These are phyloP conservation scores for Bungarus multicinctus DNA, from an alignment of 2,113 vertebrate species.

Conservation along the genomic window DNA sequence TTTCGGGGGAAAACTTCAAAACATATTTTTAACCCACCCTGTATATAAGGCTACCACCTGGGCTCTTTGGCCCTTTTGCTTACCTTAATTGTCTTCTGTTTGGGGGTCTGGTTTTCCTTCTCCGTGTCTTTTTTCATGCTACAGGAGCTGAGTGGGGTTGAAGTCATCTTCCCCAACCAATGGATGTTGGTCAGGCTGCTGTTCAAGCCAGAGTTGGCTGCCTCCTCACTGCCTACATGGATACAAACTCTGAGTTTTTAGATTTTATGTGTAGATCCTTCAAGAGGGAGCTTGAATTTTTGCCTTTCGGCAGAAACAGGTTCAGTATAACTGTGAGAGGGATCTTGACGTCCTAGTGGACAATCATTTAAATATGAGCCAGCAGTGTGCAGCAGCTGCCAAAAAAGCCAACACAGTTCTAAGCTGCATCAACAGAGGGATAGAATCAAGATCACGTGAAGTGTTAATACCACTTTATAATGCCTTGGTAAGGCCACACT, in stretches of 20 bases:
- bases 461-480: no score
- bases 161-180: conserved; percentile 85
- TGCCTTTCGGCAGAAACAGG: background rate
- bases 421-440: no score
- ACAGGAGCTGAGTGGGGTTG: conserved; percentile 67
- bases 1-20: no score
- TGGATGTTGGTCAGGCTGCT: conserved; percentile 90
- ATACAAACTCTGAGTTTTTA: conserved; percentile 37
- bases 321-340: background rate
- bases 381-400: no score
- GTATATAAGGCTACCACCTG: background rate
- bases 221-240: conserved; percentile 69
- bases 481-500: no score
- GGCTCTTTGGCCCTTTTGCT: background rate
- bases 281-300: background rate
- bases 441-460: no score
- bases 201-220: conserved; percentile 68
- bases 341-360: no score
- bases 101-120: conserved; percentile 75
- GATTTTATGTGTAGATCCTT: background rate
- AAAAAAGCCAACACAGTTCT: no score
- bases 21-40: no score
- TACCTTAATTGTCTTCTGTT: conserved; percentile 71
- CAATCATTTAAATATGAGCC: no score
- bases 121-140: conserved; percentile 55